Evolutionary conservation across 2,888 invertebrate species (phyloP).

Genomic region (Drosophila tripunctata): DNA sequence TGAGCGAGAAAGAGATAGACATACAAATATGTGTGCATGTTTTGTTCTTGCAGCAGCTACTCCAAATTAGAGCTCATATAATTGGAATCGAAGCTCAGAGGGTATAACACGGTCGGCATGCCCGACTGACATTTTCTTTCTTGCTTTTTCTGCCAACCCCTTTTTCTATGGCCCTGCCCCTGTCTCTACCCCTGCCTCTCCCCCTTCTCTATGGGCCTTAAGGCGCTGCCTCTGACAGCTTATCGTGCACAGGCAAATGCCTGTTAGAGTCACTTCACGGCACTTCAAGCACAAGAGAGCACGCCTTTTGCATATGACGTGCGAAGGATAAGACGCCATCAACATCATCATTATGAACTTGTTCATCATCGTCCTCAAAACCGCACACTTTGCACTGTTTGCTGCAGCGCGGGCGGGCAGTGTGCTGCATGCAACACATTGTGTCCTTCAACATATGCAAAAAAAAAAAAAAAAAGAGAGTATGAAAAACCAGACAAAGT

Average conservation of each 20-base stretch:
- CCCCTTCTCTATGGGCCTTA: conserved; percentile 3
- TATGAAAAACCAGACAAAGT: background rate
- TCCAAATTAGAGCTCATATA: too few species aligned
- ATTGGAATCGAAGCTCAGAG: too few species aligned
- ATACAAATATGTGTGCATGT: too few species aligned
- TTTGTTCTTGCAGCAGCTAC: too few species aligned
- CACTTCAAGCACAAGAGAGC: conserved; percentile 44
- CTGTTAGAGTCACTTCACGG: conserved; percentile 67
- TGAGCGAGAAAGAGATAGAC: too few species aligned
- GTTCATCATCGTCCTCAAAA: conserved; percentile 19
- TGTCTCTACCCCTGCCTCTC: background rate
- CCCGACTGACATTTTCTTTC: too few species aligned
- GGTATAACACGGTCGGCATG: too few species aligned
- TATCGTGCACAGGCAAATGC: conserved; percentile 45
- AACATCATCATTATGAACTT: background rate
- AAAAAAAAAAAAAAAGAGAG: background rate
- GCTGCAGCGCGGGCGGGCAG: background rate
- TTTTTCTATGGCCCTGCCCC: too few species aligned
- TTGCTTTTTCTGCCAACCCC: too few species aligned
- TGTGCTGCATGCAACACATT: conserved; percentile 17
- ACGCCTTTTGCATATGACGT: conserved; percentile 31
- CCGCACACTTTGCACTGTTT: conserved; percentile 27
- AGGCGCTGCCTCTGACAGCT: conserved; percentile 60
- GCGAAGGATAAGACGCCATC: conserved; percentile 37
- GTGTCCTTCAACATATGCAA: conserved; percentile 47